Evolutionary conservation across 1,140 invertebrate species (phyloP), one percentile per base, ranked within the genome.

Genomic region (Drosophila persimilis): DNA sequence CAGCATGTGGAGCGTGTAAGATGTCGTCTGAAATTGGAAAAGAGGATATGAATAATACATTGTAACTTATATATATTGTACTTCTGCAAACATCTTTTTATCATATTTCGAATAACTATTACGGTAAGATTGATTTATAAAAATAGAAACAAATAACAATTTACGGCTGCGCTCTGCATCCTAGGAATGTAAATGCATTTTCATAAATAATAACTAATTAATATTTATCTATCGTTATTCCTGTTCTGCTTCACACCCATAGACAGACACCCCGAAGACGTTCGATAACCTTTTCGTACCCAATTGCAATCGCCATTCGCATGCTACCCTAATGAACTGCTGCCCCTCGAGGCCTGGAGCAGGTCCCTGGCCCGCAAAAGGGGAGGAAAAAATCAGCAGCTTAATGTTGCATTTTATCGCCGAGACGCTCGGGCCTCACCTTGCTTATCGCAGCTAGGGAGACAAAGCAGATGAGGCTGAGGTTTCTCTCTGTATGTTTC

Each of bases 321-420:
- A 39, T 57, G 73, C 45, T 69, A 64, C 78, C 77, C 77, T 89
- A 89, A 89, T 89, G 85, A 89, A 89, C 85, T 77, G 69, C 39
- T 52, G 64, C 62, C 60, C 67, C 67, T 64, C 47, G 56, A 84
- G 58, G 48, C 48, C 51, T 47, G 15, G n/a, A 58, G 22, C 26
- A 17, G n/a, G 31, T 46, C 31, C 9, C 29, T 24, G 60, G 52
- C 35, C 45, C 7, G 26, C 41, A 59, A 47, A 54, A 20, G 46
- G 67, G 52, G 43, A 31, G 7, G 51, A 57, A 64, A 61, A 80
- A 90, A 89, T 85, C 77, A 89, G 67, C 77, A 89, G 76, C 80
- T 89, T 90, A 89, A 90, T 90, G 89, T 86, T 89, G 75, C 74
- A 90, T 89, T 90, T 90, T 89, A 90, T 90, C 80, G 89, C 58